Conservation (phyloP, 1,140 invertebrate genomes). For the Amphibalanus amphitrite region DNA sequence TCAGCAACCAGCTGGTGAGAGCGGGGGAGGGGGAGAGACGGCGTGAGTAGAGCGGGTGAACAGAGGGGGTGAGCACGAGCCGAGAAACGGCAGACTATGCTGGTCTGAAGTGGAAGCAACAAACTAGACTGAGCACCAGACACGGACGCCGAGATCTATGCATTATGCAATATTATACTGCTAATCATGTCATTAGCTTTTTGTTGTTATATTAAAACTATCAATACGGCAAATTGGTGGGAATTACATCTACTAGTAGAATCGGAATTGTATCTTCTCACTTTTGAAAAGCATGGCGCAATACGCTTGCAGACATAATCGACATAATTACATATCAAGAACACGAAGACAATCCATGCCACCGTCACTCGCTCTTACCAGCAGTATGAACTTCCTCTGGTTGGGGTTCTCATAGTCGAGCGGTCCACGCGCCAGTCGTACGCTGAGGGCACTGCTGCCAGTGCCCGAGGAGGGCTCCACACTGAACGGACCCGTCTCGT, state of each 20-base stretch:
- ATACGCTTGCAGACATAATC: no score
- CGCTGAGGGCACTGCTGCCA: conserved; percentile 59
- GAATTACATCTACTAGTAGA: no score
- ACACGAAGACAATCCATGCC: background rate
- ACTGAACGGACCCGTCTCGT: conserved; percentile 60
- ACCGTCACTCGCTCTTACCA: conserved; percentile 34
- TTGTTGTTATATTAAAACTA: no score
- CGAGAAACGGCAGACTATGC: no score
- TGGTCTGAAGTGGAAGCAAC: background rate
- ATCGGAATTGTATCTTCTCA: no score
- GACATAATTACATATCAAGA: background rate
- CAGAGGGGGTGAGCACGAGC: background rate
- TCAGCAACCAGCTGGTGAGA: conserved; percentile 21
- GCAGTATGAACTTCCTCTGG: conserved; percentile 72
- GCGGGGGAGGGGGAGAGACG: conserved; percentile 16
- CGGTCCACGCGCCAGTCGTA: conserved; percentile 56
- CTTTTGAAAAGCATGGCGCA: no score
- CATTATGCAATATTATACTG: no score
- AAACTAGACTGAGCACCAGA: no score
- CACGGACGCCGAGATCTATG: no score
- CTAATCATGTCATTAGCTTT: no score
- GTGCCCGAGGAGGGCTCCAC: conserved; percentile 59
- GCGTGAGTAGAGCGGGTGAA: background rate
- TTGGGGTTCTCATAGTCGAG: conserved; percentile 83
- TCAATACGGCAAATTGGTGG: no score